Conservation (phyloP, 2,113 vertebrate genomes). For the Echinops telfairi region DNA sequence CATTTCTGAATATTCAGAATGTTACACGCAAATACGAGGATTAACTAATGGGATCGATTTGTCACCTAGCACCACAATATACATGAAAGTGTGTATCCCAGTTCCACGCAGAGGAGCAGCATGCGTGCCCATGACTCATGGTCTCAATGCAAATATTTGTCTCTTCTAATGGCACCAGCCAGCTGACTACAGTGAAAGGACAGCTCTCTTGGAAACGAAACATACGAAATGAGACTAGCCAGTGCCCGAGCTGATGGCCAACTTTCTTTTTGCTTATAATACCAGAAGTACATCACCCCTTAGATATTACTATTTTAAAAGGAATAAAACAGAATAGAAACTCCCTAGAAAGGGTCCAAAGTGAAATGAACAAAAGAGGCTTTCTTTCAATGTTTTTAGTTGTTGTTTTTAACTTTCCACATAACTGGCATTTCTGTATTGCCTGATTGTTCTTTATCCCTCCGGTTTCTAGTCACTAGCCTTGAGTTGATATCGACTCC, state of each 20-base stretch:
- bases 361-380: neutral
- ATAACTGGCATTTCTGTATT: neutral
- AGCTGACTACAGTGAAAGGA: conserved; percentile 29
- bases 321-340: neutral
- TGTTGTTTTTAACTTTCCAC: neutral
- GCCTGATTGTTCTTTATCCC: neutral
- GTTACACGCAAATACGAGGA: conserved; percentile 23
- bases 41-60: conserved; percentile 13
- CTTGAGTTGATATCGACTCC: neutral
- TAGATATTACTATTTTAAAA: neutral
- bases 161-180: neutral
- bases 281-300: conserved; percentile 1
- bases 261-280: conserved; percentile 17
- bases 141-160: conserved; percentile 45
- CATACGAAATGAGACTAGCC: conserved; percentile 37
- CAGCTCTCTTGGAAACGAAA: conserved; percentile 63
- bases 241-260: neutral
- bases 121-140: neutral
- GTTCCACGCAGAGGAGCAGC: neutral
- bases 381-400: neutral
- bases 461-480: conserved; percentile 27
- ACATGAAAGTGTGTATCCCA: neutral
- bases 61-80: neutral
- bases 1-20: conserved; percentile 30
- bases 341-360: conserved; percentile 50